phyloP scores from a whole-genome alignment of 2,888 invertebrate genomes.

The Apoda limacodes region DNA sequence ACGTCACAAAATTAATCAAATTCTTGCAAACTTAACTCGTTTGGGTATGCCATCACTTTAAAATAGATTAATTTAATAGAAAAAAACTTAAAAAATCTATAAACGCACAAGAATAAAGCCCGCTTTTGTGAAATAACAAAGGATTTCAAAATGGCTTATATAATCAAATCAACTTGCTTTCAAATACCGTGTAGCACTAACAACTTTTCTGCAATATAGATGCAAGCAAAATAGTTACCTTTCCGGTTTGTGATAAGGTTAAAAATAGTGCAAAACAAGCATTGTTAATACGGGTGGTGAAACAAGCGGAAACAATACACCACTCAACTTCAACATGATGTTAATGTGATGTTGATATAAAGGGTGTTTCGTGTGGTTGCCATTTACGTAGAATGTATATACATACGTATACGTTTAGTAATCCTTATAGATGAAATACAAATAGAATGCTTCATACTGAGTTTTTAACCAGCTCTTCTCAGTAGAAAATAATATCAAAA shows the following conservation, averaged over 20 bases:
- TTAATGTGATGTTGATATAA: conserved; percentile 50
- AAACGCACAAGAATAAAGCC: no score
- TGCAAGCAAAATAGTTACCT: conserved; percentile 19
- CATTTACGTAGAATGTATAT: conserved; percentile 10
- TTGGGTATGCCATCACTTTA: no score
- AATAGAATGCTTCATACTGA: no score
- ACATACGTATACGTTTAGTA: conserved; percentile 13
- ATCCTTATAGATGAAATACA: conserved; percentile 6
- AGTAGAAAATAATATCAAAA: no score
- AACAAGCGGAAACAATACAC: conserved; percentile 45
- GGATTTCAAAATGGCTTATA: conserved; percentile 34
- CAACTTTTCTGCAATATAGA: conserved; percentile 6
- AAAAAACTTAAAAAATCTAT: no score
- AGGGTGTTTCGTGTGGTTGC: conserved; percentile 31
- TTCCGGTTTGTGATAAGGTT: conserved; percentile 13
- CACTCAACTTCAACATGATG: conserved; percentile 38
- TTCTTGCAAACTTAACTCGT: no score
- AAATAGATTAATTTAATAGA: no score
- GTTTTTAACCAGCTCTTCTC: no score
- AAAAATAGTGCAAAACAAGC: no score
- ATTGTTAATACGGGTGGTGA: no score
- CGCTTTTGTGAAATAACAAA: no score
- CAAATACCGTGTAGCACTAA: conserved; percentile 23
- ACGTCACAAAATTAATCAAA: no score
- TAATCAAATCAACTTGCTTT: conserved; percentile 49